These are phyloP conservation scores for Drosophila atroscutellata DNA, from an alignment of 2,888 invertebrate genomes.

Conservation along the genomic window DNA sequence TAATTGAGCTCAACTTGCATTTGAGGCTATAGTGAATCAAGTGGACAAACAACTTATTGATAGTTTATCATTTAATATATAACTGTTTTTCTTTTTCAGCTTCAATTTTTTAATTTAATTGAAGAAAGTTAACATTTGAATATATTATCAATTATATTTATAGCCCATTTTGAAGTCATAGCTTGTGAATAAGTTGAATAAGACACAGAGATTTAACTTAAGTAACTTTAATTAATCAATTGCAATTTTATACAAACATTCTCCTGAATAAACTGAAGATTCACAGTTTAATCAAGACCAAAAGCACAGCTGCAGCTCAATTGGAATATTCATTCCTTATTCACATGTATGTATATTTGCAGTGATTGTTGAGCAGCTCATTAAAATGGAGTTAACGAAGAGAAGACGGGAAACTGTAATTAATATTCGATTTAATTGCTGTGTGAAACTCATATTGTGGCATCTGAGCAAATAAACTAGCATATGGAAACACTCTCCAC, in stretches of 20 bases:
- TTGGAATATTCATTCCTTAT: neutral
- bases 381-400: neutral
- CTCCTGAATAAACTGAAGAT: neutral
- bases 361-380: neutral
- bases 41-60: neutral
- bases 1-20: neutral
- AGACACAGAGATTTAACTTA: neutral
- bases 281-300: neutral
- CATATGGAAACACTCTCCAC: neutral
- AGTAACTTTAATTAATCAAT: neutral
- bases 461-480: neutral
- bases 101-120: no score
- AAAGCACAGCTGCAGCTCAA: neutral
- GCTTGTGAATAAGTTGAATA: neutral
- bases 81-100: no score
- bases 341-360: neutral
- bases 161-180: fast-evolving
- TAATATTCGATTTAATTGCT: neutral
- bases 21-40: neutral
- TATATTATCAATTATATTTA: no score
- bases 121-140: no score
- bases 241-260: neutral
- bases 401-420: neutral
- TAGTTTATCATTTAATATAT: neutral
- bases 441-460: neutral